These are phyloP conservation scores for Chrysemys picta DNA, from an alignment of 2,113 vertebrate species.

Conservation along the genomic window DNA sequence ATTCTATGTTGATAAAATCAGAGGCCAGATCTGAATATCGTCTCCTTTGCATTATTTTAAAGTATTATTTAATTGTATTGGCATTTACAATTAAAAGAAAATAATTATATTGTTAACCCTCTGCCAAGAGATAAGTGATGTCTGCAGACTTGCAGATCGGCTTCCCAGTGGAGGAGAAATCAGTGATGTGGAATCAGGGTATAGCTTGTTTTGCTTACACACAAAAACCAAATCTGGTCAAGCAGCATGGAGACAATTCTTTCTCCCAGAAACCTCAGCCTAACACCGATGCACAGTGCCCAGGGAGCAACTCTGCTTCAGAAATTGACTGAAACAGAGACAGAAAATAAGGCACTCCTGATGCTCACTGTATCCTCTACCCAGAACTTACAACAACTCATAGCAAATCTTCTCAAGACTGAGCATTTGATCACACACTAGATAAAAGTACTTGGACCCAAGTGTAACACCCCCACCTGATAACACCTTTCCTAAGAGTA, in stretches of 20 bases:
- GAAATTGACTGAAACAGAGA: background rate
- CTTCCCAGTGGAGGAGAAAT: background rate
- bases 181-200: background rate
- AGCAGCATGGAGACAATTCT: background rate
- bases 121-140: background rate
- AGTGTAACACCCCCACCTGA: constrained; percentile 35
- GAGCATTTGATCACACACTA: background rate
- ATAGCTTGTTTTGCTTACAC: background rate
- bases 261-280: background rate
- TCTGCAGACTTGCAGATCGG: background rate
- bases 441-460: background rate
- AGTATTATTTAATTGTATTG: background rate
- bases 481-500: constrained; percentile 56
- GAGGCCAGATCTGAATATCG: background rate
- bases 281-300: background rate
- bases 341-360: background rate
- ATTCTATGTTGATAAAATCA: background rate
- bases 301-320: background rate
- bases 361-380: rapidly evolving
- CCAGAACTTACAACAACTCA: background rate
- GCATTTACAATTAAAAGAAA: background rate
- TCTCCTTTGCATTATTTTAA: background rate
- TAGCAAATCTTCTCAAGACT: background rate
- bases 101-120: background rate
- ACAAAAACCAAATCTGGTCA: background rate